Evolutionary conservation across 2,113 vertebrate genomes (phyloP), one percentile per base, ranked within the genome.

Genomic region (Hemiscyllium ocellatum): DNA sequence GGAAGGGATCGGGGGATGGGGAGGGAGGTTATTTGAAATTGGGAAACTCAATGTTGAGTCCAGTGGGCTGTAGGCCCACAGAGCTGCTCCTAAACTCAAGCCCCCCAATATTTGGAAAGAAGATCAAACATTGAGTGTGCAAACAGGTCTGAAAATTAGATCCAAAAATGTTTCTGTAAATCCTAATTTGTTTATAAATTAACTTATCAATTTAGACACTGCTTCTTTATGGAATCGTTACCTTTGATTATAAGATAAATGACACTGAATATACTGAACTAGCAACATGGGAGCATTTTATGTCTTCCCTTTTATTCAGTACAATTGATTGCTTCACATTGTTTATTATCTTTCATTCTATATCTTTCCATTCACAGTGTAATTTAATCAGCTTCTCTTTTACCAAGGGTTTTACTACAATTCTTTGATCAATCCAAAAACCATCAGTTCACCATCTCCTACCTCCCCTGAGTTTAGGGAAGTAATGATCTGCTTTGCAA

Each of bases 381-480:
- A 89, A 56, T 56, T 56, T 89, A 56, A 89, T 89, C 86, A 89
- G 86, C 29, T 89, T 89, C 24, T 52, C 86, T 24, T 89, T 56
- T 89, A 50, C 86, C 47, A 52, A 10, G 50, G 13, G 8, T 52
- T 89, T 89, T 89, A 89, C 10, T 52, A 56, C 86, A 33, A 47
- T 83, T 52, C 26, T 8, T 29, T 52, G 26, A 52, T 56, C 24
- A 89, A 50, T 87, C 85, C 52, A 13, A 87, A 52, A 83, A 42
- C 78, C 78, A 6, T 42, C 78, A 83, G 37, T 17, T 42, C 5
- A 42, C 37, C 19, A n/a, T 13, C 7, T 47, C 80, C 50, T 12
- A 4, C 2, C 56, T 89, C 10, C 86, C 86, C 80, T 47, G 80
- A 12, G 24, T 26, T 56, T 29, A 89, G 22, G 56, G 86, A 89